Evolutionary conservation across 2,888 invertebrate species (phyloP).

Genomic region (Cremastinae sp.): DNA sequence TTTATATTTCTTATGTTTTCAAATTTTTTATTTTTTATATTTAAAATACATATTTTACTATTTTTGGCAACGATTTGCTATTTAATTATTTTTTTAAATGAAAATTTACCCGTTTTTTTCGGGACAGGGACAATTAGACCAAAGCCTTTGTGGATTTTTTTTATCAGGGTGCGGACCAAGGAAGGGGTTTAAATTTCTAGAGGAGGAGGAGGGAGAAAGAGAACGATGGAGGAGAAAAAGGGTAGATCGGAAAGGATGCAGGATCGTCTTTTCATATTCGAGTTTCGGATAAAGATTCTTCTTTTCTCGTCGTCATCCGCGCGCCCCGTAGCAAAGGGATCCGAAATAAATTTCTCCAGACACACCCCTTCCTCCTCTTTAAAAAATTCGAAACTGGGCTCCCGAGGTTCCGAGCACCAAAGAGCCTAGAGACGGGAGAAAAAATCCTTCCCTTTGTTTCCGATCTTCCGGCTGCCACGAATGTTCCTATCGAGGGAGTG

Average conservation of each 20-base stretch:
- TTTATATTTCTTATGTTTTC: no score
- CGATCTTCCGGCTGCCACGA: not conserved
- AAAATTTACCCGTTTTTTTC: no score
- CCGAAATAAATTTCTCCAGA: slow-evolving; percentile 46
- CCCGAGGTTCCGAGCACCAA: slow-evolving; percentile 32
- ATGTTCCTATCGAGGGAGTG: not conserved
- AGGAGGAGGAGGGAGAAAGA: slow-evolving; percentile 28
- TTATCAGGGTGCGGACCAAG: slow-evolving; percentile 47
- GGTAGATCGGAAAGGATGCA: slow-evolving; percentile 29
- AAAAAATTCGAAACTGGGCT: slow-evolving; percentile 24
- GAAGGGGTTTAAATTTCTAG: slow-evolving; percentile 49
- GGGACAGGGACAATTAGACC: not conserved
- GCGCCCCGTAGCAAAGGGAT: slow-evolving; percentile 27
- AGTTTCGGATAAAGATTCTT: slow-evolving; percentile 66
- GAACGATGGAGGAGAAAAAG: slow-evolving; percentile 10
- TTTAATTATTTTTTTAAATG: no score
- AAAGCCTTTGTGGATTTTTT: not conserved
- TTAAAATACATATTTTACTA: no score
- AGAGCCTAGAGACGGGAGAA: slow-evolving; percentile 6
- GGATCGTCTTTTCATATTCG: slow-evolving; percentile 65
- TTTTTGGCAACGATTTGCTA: no score
- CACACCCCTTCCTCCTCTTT: slow-evolving; percentile 51
- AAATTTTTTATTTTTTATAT: no score
- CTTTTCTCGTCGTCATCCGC: slow-evolving; percentile 32
- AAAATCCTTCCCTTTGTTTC: slow-evolving; percentile 15